Evolutionary conservation across 2,113 vertebrate genomes (phyloP).

Genomic region (Mus spicilegus): DNA sequence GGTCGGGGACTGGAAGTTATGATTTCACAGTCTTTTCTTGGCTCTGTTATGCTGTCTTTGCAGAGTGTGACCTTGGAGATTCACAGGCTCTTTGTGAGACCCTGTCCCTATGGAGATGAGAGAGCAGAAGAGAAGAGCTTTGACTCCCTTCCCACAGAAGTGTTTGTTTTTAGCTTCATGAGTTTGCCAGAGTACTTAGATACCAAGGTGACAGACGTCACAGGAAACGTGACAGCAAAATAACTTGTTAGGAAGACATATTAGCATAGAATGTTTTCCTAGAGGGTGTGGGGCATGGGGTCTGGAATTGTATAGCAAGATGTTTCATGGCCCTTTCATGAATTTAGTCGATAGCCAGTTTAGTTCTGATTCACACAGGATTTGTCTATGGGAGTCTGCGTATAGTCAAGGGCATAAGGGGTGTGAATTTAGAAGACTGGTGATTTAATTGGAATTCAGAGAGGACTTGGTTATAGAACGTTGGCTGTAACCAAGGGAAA

Average conservation of each 20-base stretch:
- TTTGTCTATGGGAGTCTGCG: background rate
- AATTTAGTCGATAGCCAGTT: constrained; percentile 3
- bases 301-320: constrained; percentile 21
- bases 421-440: background rate
- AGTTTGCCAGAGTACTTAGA: constrained; percentile 75
- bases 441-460: background rate
- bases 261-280: constrained; percentile 53
- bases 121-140: constrained; percentile 51
- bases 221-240: constrained; percentile 73
- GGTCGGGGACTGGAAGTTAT: constrained; percentile 3
- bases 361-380: background rate
- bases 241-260: constrained; percentile 71
- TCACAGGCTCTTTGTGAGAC: constrained; percentile 56
- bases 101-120: constrained; percentile 78
- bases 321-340: background rate
- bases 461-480: background rate
- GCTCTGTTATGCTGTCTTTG: constrained; percentile 57
- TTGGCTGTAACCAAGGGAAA: constrained; percentile 21
- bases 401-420: background rate
- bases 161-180: constrained; percentile 78
- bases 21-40: constrained; percentile 41
- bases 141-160: constrained; percentile 63
- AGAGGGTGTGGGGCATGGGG: background rate
- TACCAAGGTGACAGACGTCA: constrained; percentile 76
- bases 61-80: constrained; percentile 73